Percentiles rank a stretch among this genome's conserved stretches.
Conservation (phyloP, 2,888 invertebrate species). For the Watsonalla binaria region DNA sequence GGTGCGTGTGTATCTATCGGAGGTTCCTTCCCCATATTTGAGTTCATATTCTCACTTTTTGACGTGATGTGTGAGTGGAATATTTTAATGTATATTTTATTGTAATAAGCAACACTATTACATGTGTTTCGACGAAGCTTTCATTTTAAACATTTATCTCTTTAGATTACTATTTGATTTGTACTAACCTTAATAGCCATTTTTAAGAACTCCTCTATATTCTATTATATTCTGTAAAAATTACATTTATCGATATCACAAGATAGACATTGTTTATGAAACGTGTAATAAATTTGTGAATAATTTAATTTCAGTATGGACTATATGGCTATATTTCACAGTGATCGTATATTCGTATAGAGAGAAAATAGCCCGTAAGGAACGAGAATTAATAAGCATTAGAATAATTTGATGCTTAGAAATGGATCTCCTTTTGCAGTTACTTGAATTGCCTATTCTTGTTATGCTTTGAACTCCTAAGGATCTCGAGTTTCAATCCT, state of each 20-base stretch:
- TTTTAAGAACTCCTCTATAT: no score
- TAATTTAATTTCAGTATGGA: constrained; percentile 31
- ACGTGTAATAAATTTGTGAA: constrained; percentile 11
- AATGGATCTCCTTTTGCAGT: not conserved
- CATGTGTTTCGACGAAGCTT: no score
- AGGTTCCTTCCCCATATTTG: constrained; percentile 47
- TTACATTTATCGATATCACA: no score
- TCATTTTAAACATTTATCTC: no score
- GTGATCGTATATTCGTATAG: constrained; percentile 21
- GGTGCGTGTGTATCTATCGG: constrained; percentile 36
- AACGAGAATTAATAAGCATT: not conserved
- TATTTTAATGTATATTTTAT: no score
- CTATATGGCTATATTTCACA: constrained; percentile 29
- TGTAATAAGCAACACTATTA: no score
- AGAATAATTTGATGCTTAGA: not conserved
- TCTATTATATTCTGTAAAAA: no score
- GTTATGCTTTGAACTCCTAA: not conserved
- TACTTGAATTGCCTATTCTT: not conserved
- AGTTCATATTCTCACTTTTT: constrained; percentile 42
- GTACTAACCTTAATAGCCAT: no score
- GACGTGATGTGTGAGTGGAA: constrained; percentile 43
- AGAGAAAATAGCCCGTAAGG: not conserved
- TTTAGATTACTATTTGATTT: no score
- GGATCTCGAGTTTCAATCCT: no score
- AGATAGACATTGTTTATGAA: no score